These are phyloP conservation scores for Drosophila tripunctata DNA, from an alignment of 2,888 invertebrate genomes.

Conservation along the genomic window DNA sequence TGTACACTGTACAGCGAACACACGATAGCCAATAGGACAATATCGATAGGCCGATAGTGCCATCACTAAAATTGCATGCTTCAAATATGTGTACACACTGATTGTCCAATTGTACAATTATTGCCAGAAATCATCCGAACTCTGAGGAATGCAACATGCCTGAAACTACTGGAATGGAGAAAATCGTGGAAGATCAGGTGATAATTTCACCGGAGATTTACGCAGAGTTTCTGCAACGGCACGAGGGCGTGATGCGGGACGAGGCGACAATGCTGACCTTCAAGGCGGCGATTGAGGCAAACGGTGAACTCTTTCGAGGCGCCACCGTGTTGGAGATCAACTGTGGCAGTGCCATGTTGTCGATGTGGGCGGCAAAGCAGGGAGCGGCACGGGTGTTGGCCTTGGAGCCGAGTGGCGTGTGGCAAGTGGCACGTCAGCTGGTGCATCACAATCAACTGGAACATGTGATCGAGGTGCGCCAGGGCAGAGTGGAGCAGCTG, in stretches of 20 bases:
- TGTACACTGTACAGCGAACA: no score
- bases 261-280: slow-evolving; percentile 33
- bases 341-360: slow-evolving; percentile 48
- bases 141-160: no score
- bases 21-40: no score
- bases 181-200: no score
- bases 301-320: slow-evolving; percentile 19
- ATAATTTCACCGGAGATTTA: slow-evolving; percentile 21
- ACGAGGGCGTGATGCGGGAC: slow-evolving; percentile 31
- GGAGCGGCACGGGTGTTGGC: slow-evolving; percentile 46
- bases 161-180: no score
- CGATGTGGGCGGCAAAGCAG: slow-evolving; percentile 46
- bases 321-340: slow-evolving; percentile 48
- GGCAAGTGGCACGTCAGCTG: slow-evolving; percentile 35
- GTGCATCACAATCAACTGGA: slow-evolving; percentile 34
- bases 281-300: slow-evolving; percentile 33
- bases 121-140: no score
- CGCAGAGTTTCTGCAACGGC: slow-evolving; percentile 16
- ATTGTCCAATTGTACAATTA: no score
- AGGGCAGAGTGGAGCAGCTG: slow-evolving; percentile 32
- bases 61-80: no score
- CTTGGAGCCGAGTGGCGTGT: slow-evolving; percentile 32
- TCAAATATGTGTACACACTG: no score
- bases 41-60: no score
- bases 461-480: slow-evolving; percentile 42